Evolutionary conservation across 2,888 invertebrate genomes (phyloP), one percentile per base, ranked within the genome.

Genomic region (Patella pellucida): DNA sequence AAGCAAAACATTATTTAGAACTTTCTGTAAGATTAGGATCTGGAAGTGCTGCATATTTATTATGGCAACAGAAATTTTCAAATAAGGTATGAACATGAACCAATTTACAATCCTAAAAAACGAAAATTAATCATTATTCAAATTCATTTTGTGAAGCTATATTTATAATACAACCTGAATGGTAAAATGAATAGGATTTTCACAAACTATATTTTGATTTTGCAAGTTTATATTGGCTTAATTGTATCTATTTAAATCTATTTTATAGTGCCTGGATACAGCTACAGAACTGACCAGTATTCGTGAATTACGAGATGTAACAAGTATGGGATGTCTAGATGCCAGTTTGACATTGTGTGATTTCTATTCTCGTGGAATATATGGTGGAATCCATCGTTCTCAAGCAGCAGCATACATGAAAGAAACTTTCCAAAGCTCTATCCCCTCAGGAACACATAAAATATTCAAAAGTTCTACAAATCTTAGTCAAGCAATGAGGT

Each of bases 401-500:
- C 85, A 88, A 73, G 89, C 89, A 23, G 85, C 84, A 52, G 68
- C 78, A 27, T 88, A 84, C 77, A 82, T 87, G 12, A 77, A 83
- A 68, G 83, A 86, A 23, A 86, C 89, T 73, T 83, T 89, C 52
- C 87, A 88, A 79, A 85, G 86, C 68, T 85, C 87, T 69, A 78
- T 81, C 14, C 84, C 88, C 4, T 77, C 85, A 9, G 81, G 84
- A 77, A 84, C 86, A 73, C 84, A 86, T 72, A 83, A 85, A 50
- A 83, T 87, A 68, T 88, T 86, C 79, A 74, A 78, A 56, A 77
- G 81, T 71, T 83, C 83, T 76, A 82, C 82, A 62, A 86, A 88
- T 76, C 84, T 89, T 19, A 89, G 88, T 16, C 84, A 85, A 27
- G 86, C 87, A 69, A 89, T 89, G 89, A 88, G 89, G 89, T 89